Evolutionary conservation across 2,888 invertebrate genomes (phyloP).

Genomic region (Isotomurus palustris): DNA sequence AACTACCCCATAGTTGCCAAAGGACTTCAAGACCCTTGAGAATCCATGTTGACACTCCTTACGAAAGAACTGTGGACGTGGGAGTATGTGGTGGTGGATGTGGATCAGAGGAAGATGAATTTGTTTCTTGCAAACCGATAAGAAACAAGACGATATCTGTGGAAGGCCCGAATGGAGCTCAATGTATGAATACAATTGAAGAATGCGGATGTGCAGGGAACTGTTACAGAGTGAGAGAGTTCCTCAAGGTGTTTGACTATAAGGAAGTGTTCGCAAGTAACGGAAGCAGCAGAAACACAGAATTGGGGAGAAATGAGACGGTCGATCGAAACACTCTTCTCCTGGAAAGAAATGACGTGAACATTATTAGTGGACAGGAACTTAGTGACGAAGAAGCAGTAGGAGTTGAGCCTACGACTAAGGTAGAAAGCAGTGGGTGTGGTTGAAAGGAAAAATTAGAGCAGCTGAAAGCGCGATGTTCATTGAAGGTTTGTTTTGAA

Average conservation of each 20-base stretch:
- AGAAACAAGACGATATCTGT: slow-evolving; percentile 44
- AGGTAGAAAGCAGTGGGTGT: slow-evolving; percentile 18
- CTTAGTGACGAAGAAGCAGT: too few relatives aligned
- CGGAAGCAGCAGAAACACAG: neutral
- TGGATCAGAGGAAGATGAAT: slow-evolving; percentile 21
- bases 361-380: too few relatives aligned
- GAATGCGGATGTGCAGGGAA: slow-evolving; percentile 51
- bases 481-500: neutral
- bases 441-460: too few relatives aligned
- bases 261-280: slow-evolving; percentile 45
- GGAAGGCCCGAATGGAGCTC: slow-evolving; percentile 47
- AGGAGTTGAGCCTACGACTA: slow-evolving; percentile 20
- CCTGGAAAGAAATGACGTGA: too few relatives aligned
- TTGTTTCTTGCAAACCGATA: slow-evolving; percentile 41
- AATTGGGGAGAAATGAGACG: slow-evolving; percentile 6
- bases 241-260: slow-evolving; percentile 53
- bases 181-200: slow-evolving; percentile 50
- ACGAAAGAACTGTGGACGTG: slow-evolving; percentile 20
- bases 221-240: slow-evolving; percentile 52
- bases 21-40: slow-evolving; percentile 20
- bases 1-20: slow-evolving; percentile 34
- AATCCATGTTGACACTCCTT: slow-evolving; percentile 39
- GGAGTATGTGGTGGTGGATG: too few relatives aligned
- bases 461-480: too few relatives aligned
- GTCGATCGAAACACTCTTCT: neutral